Evolutionary conservation across 2,797 vertebrate species (phyloP).

Genomic region (Tiaroga cobitis): DNA sequence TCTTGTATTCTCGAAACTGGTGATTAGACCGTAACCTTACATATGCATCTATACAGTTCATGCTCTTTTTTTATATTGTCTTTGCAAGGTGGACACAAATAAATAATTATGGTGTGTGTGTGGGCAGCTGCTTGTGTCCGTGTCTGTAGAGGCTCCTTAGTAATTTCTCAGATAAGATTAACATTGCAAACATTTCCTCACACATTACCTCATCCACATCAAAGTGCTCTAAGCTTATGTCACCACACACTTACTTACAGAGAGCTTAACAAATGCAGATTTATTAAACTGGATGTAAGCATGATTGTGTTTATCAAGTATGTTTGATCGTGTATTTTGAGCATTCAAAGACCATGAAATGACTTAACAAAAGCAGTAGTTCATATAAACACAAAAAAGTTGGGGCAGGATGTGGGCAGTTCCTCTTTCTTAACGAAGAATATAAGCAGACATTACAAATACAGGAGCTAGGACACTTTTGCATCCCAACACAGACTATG

Average conservation of each 20-base stretch:
- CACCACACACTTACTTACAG: slow-evolving; percentile 66
- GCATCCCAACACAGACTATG: background rate
- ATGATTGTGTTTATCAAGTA: background rate
- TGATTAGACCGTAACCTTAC: background rate
- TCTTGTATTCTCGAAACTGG: slow-evolving; percentile 12
- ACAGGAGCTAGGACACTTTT: background rate
- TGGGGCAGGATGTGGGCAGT: background rate
- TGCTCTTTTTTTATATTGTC: background rate
- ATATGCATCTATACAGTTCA: background rate
- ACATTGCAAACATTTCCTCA: slow-evolving; percentile 78
- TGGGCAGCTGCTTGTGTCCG: background rate
- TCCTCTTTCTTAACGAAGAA: background rate
- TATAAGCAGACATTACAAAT: background rate
- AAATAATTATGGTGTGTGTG: background rate
- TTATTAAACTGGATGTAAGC: background rate
- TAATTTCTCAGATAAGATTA: slow-evolving; percentile 73
- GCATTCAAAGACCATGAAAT: slow-evolving; percentile 10
- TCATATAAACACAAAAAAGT: background rate
- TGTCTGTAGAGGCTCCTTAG: slow-evolving; percentile 41
- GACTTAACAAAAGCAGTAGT: background rate
- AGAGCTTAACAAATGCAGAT: background rate
- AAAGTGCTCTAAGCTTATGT: slow-evolving; percentile 77
- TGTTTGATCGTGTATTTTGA: background rate
- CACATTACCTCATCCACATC: slow-evolving; percentile 82
- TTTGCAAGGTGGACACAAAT: background rate